Base-by-base conservation (phyloP, 2,797 vertebrate genomes). In the Pachyuromys duprasi region DNA sequence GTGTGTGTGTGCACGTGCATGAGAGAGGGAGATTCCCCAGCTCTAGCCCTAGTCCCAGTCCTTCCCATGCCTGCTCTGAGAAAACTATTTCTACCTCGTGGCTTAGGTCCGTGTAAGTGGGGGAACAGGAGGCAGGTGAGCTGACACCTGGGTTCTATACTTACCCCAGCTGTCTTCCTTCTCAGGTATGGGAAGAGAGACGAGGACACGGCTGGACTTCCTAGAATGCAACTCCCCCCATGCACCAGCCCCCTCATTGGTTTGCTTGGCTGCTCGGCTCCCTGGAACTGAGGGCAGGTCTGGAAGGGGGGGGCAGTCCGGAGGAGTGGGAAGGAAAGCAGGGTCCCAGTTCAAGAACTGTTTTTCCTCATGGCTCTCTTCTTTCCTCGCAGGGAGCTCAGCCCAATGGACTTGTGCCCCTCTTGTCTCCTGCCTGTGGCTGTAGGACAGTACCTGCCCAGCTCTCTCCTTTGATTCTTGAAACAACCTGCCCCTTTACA, bases 171-270 rank as follows among this genome's bases (percentile, higher is more conserved):
- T 42, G 20, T 92, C 91, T 72, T 45, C 55, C 75, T 42, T 53
- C 33, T 11, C 78, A 98, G 97, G 90, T 98, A 94, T 0, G 97
- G 98, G 33, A 98, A 97, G 60, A 95, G 97, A 82, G 89, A 88
- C 49, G 49, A 86, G 39, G 84, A 90, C 28, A 45, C 0, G n/a
- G 0, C 74, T 33, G 92, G 93, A 45, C 91, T 86, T 65, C 74
- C 45, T 45, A 18, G 83, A 89, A 9, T 62, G 76, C 87, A 91
- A 26, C 1, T 36, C 65, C n/a, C 57, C 63, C 1, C 12, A 22
- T 0, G 67, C 74, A 24, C 69, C 70, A 3, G 84, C 3, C 22
- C 39, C 80, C 93, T 83, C 87, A 94, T 90, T 26, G n/a, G 95
- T 75, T 42, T 81, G 82, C 9, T 39, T 28, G 63, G 14, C 33